Evolutionary conservation across 2,888 invertebrate species (phyloP).

Genomic region (Lottia scabra): DNA sequence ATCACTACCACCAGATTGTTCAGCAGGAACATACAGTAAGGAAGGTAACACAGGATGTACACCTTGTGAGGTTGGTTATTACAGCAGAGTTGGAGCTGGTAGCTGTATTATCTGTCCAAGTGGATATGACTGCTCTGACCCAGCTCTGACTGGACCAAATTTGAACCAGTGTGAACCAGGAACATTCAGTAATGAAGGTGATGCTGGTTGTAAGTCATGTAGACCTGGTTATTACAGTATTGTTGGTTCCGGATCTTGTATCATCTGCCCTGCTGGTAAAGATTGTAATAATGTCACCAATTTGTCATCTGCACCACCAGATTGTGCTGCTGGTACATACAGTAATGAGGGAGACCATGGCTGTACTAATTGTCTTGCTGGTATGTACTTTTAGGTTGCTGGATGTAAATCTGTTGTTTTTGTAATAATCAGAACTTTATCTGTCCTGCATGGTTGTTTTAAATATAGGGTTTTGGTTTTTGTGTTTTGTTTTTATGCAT

Average conservation of each 20-base stretch:
- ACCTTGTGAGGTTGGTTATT: slow-evolving; percentile 30
- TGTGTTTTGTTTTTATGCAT: not conserved
- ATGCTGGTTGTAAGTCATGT: slow-evolving; percentile 24
- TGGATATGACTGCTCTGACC: slow-evolving; percentile 19
- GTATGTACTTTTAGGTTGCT: slow-evolving; percentile 27
- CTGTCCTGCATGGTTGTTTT: not conserved
- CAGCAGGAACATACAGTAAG: slow-evolving; percentile 24
- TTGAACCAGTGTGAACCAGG: not conserved
- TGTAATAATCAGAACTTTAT: not conserved
- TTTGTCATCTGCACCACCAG: slow-evolving; percentile 37
- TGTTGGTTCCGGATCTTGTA: slow-evolving; percentile 17
- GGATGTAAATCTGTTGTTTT: not conserved
- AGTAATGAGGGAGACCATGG: slow-evolving; percentile 41
- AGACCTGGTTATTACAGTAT: slow-evolving; percentile 20
- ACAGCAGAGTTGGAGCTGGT: not conserved
- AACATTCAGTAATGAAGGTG: slow-evolving; percentile 16
- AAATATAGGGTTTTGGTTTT: not conserved
- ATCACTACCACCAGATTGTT: slow-evolving; percentile 11
- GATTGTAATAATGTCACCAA: slow-evolving; percentile 32
- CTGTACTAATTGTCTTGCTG: slow-evolving; percentile 49
- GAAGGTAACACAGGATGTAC: slow-evolving; percentile 28
- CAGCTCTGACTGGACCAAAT: not conserved
- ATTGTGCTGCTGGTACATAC: slow-evolving; percentile 52
- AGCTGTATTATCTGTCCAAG: slow-evolving; percentile 5
- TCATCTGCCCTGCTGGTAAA: slow-evolving; percentile 28